Evolutionary conservation across 1,140 invertebrate genomes (phyloP).

Genomic region (Berghia stephanieae): DNA sequence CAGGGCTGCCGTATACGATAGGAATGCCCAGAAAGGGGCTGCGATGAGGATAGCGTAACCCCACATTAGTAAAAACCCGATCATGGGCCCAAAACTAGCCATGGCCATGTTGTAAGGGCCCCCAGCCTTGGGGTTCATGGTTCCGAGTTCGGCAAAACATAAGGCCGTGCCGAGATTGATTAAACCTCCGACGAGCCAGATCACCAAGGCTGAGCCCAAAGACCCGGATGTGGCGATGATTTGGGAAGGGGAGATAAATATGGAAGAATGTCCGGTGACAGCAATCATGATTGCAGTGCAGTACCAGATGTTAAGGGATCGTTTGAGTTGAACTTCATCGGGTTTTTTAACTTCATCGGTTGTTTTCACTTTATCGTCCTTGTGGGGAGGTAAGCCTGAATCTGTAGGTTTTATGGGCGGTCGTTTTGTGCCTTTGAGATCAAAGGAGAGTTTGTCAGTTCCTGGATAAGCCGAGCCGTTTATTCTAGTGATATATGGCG

Average conservation of each 20-base stretch:
- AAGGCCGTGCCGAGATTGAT: slow-evolving; percentile 83
- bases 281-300: slow-evolving; percentile 55
- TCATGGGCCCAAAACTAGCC: slow-evolving; percentile 85
- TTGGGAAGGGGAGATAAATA: slow-evolving; percentile 54
- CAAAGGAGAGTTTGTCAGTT: background rate
- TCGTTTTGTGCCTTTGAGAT: background rate
- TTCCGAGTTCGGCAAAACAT: slow-evolving; percentile 96
- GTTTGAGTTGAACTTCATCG: slow-evolving; percentile 43
- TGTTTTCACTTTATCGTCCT: background rate
- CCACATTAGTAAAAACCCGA: slow-evolving; percentile 95
- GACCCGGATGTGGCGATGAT: slow-evolving; percentile 51
- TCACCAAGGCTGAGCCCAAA: slow-evolving; percentile 75
- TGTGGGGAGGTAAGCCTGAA: background rate
- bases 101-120: slow-evolving; percentile 97
- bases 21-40: slow-evolving; percentile 72
- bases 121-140: slow-evolving; percentile 90
- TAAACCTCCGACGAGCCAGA: slow-evolving; percentile 89
- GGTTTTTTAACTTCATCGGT: background rate
- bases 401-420: background rate
- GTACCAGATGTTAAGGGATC: slow-evolving; percentile 50
- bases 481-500: too few species aligned
- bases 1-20: slow-evolving; percentile 55
- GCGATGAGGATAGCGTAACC: slow-evolving; percentile 76
- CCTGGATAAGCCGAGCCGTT: background rate
- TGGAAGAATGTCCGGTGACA: slow-evolving; percentile 56